Evolutionary conservation across 2,113 vertebrate genomes (phyloP).

Genomic region (Anguilla rostrata): DNA sequence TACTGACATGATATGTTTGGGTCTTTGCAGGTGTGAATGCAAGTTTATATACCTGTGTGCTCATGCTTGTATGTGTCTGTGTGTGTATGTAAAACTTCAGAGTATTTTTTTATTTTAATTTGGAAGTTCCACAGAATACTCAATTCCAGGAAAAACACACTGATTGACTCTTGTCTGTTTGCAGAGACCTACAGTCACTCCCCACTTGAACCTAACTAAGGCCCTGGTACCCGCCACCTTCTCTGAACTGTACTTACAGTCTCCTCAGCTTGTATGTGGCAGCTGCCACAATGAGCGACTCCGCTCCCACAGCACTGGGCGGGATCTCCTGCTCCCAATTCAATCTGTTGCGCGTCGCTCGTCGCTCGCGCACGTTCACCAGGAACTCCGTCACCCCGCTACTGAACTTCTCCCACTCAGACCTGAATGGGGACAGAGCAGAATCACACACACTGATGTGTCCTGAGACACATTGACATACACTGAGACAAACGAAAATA

Average conservation of each 20-base stretch:
- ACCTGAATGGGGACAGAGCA: slow-evolving; percentile 3
- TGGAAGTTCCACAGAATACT: not conserved
- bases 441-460: not conserved
- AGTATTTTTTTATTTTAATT: not conserved
- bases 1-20: not conserved
- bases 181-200: not conserved
- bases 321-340: slow-evolving; percentile 16
- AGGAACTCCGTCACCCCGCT: slow-evolving; percentile 27
- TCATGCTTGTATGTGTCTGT: not conserved
- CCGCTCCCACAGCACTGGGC: slow-evolving; percentile 33
- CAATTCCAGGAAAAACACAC: not conserved
- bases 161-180: not conserved
- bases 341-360: slow-evolving; percentile 6
- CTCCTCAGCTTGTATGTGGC: slow-evolving; percentile 34
- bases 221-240: not conserved
- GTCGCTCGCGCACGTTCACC: not conserved
- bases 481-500: not conserved
- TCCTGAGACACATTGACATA: not conserved
- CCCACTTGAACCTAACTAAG: not conserved
- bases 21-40: not conserved
- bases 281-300: slow-evolving; percentile 43
- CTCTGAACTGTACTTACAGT: slow-evolving; percentile 23
- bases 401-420: slow-evolving; percentile 24
- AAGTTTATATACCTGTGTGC: no score
- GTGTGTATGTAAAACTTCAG: not conserved